phyloP scores from a whole-genome alignment of 1,140 invertebrate species.

The Pissodes strobi region DNA sequence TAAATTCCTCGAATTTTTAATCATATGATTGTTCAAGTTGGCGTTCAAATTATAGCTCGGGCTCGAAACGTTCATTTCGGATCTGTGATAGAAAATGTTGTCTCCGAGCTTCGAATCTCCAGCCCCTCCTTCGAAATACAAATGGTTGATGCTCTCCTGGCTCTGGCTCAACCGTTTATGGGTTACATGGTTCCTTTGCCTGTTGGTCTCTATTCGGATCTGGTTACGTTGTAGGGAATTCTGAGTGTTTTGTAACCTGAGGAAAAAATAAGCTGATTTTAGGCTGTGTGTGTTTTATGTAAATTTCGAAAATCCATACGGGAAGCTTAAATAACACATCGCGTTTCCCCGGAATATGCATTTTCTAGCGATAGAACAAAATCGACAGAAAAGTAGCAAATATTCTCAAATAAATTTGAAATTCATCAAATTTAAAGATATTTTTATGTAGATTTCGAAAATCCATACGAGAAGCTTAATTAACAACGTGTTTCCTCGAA shows the following conservation, averaged over 20 bases:
- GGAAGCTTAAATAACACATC: too few species aligned
- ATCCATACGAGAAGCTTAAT: too few species aligned
- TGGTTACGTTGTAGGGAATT: slow-evolving; percentile 28
- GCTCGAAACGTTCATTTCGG: slow-evolving; percentile 25
- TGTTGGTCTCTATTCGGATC: slow-evolving; percentile 14
- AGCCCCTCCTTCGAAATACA: slow-evolving; percentile 2
- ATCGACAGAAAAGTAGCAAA: too few species aligned
- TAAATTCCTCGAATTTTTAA: slow-evolving; percentile 28
- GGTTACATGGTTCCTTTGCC: slow-evolving; percentile 2
- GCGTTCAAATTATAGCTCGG: slow-evolving; percentile 17
- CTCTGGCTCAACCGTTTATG: slow-evolving; percentile 37
- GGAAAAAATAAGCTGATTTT: too few species aligned
- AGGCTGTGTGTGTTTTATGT: too few species aligned
- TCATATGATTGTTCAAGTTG: slow-evolving; percentile 22
- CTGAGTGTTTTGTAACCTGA: slow-evolving; percentile 23
- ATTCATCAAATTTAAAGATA: too few species aligned
- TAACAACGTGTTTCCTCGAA: too few species aligned
- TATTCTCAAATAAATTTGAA: too few species aligned
- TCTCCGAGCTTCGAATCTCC: slow-evolving; percentile 10
- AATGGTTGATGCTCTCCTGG: slow-evolving; percentile 38
- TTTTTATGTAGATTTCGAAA: too few species aligned
- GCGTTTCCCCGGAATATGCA: too few species aligned
- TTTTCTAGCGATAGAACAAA: too few species aligned
- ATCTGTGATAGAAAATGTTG: slow-evolving; percentile 20
- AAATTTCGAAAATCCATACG: too few species aligned